Percentiles rank a stretch among this genome's conserved stretches.
Conservation (phyloP, 2,888 invertebrate genomes). For the Drosophila maculinotata region DNA sequence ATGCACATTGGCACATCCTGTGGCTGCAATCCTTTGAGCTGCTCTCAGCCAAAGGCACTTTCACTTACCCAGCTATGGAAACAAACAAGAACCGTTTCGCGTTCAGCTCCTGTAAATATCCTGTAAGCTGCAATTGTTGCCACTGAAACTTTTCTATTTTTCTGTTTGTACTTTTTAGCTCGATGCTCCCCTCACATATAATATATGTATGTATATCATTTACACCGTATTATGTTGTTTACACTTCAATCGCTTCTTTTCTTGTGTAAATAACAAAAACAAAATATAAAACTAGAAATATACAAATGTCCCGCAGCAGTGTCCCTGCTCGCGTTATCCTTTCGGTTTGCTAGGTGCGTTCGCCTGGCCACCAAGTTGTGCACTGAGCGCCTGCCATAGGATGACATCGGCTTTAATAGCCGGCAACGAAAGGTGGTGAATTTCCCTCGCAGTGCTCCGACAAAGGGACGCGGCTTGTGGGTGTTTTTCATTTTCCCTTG, state of each 20-base stretch:
- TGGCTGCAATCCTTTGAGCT: conserved; percentile 15
- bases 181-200: conserved; percentile 48
- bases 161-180: conserved; percentile 56
- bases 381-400: conserved; percentile 58
- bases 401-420: conserved; percentile 64
- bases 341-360: conserved; percentile 34
- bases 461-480: conserved; percentile 10
- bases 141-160: conserved; percentile 17
- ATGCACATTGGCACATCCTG: conserved; percentile 19
- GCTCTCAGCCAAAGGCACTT: conserved; percentile 32
- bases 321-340: conserved; percentile 37
- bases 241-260: conserved; percentile 15
- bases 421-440: conserved; percentile 55
- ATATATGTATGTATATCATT: conserved; percentile 1
- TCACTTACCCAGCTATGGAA: conserved; percentile 35
- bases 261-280: conserved; percentile 8
- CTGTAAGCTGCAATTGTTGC: conserved; percentile 18
- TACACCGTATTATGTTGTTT: conserved; percentile 16
- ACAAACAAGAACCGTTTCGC: conserved; percentile 15
- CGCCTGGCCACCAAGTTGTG: conserved; percentile 55
- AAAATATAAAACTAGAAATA: conserved; percentile 13
- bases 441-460: conserved; percentile 39
- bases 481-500: conserved; percentile 18
- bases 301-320: conserved; percentile 14
- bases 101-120: conserved; percentile 16